Evolutionary conservation across 2,888 invertebrate genomes (phyloP).

Genomic region (Synergus itoensis): DNA sequence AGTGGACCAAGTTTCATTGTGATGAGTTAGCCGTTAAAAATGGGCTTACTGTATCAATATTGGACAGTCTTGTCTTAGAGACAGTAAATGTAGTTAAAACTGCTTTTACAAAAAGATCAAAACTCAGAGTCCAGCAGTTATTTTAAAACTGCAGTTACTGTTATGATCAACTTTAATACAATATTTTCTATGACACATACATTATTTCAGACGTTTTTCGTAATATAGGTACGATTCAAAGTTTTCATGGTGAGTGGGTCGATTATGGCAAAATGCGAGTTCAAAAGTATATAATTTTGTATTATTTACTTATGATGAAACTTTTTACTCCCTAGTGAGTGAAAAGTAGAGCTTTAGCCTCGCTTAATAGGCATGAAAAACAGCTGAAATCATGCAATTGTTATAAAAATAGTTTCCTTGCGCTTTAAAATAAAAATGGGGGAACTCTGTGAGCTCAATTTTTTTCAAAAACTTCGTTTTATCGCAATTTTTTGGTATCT

Average conservation of each 20-base stretch:
- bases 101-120: conserved; percentile 71
- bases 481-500: too few species aligned
- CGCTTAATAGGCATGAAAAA: too few species aligned
- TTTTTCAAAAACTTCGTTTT: too few species aligned
- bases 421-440: background rate
- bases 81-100: conserved; percentile 72
- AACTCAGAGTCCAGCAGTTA: conserved; percentile 60
- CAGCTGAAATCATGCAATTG: too few species aligned
- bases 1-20: conserved; percentile 86
- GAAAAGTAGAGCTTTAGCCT: too few species aligned
- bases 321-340: too few species aligned
- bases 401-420: conserved; percentile 9
- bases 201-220: too few species aligned
- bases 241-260: too few species aligned
- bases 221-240: too few species aligned
- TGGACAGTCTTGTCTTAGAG: conserved; percentile 72
- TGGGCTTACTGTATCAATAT: conserved; percentile 78
- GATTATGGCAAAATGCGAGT: too few species aligned
- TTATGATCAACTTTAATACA: background rate
- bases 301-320: too few species aligned
- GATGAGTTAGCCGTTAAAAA: conserved; percentile 86
- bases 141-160: background rate
- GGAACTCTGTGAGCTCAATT: background rate
- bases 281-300: too few species aligned
- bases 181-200: background rate